Conservation (phyloP, 2,888 invertebrate genomes). For the Chaetogeoica ovagalla region DNA sequence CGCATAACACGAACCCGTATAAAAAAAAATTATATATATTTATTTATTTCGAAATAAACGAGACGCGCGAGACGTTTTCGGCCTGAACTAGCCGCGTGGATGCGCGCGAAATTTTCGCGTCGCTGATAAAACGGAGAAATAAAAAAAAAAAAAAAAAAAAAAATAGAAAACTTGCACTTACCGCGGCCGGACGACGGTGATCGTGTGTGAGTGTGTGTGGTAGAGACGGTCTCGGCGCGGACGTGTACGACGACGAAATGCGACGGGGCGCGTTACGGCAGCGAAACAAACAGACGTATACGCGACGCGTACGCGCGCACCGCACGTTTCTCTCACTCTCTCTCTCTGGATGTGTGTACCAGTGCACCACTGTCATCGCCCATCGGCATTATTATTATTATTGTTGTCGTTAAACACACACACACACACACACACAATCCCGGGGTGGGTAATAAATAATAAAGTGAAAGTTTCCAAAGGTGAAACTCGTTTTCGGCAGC, state of each 20-base stretch:
- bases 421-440: slow-evolving; percentile 3
- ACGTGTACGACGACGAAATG: slow-evolving; percentile 28
- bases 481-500: slow-evolving; percentile 52
- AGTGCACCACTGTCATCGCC: slow-evolving; percentile 40
- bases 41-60: background rate
- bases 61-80: too few relatives aligned
- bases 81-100: too few relatives aligned
- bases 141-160: too few relatives aligned
- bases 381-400: slow-evolving; percentile 21
- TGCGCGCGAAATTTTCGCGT: too few relatives aligned
- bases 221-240: slow-evolving; percentile 7
- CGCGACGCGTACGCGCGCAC: too few relatives aligned
- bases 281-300: too few relatives aligned
- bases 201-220: too few relatives aligned
- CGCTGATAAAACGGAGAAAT: too few relatives aligned
- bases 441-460: slow-evolving; percentile 37
- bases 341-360: background rate
- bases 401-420: background rate
- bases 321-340: too few relatives aligned
- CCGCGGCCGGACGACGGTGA: too few relatives aligned
- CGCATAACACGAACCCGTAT: background rate
- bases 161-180: too few relatives aligned
- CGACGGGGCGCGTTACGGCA: background rate
- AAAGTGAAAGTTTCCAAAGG: slow-evolving; percentile 52
- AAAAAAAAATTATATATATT: too few relatives aligned